Evolutionary conservation across 2,797 vertebrate species (phyloP), one percentile per base, ranked within the genome.

Genomic region (Manis pentadactyla): DNA sequence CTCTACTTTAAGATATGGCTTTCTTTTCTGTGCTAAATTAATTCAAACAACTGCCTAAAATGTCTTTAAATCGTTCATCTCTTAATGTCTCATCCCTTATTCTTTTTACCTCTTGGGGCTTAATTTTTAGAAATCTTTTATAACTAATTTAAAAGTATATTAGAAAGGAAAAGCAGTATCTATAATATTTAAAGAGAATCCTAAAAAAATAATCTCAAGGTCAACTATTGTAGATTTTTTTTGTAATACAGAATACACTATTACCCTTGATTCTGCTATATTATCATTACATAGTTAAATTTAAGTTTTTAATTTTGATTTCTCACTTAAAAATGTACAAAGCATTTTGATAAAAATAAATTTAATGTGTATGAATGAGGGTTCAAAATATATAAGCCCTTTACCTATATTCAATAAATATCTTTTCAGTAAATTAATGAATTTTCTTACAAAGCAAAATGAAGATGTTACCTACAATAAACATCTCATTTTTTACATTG

Each of bases 291-390:
- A 10, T 4, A 57, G 34, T 73, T 66, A 42, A 88, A 59, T 59
- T 85, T 85, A 59, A 90, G 18, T 64, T 64, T 14, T 34, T 59
- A 11, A 42, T 51, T 74, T 61, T 46, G 25, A 74, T 69, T 95
- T 95, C 68, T n/a, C 46, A 87, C 69, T 90, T 93, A 37, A 64
- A 96, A 77, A 81, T 61, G 7, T 46, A 27, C 17, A 93, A 74
- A 81, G 19, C 5, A 57, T 89, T 71, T 81, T 73, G 93, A 66
- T 68, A 27, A 87, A 95, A 94, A 89, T 90, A 31, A 13, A 63
- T 57, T 73, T 84, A 53, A 39, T 66, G 17, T 53, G 34, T 49
- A 71, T 51, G 84, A 63, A 49, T 23, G 15, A 91, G 18, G 59
- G 15, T 53, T 84, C 27, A n/a, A 92, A 90, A 64, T 87, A 87